Conservation (phyloP, 2,888 invertebrate species). For the Caenorhabditis parvicauda region DNA sequence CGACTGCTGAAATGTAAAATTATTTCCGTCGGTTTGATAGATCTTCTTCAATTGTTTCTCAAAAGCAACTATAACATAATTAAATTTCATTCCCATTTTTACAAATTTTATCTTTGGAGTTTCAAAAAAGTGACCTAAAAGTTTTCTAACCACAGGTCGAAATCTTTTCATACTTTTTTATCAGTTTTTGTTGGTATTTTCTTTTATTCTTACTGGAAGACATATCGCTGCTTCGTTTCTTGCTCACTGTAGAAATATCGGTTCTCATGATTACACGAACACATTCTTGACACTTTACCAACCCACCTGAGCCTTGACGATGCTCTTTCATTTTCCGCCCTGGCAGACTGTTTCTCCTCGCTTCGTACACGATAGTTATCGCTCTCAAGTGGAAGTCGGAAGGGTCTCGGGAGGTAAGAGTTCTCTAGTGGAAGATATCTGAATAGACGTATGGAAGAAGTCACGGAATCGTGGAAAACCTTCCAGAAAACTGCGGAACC, state of each 20-base stretch:
- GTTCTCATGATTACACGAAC: too few relatives aligned
- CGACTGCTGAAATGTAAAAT: background rate
- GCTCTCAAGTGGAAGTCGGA: conserved; percentile 41
- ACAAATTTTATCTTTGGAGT: conserved; percentile 1
- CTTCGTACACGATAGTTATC: conserved; percentile 35
- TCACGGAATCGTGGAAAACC: conserved; percentile 12
- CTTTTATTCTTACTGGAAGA: background rate
- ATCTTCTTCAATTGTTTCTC: too few relatives aligned
- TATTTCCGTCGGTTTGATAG: too few relatives aligned
- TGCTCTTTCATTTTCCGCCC: conserved; percentile 21
- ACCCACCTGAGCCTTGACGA: too few relatives aligned
- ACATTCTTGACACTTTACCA: too few relatives aligned
- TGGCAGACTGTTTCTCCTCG: conserved; percentile 16
- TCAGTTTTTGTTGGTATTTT: conserved; percentile 6
- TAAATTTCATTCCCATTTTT: background rate
- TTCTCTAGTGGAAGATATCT: conserved; percentile 58
- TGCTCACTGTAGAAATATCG: too few relatives aligned
- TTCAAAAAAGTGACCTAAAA: too few relatives aligned
- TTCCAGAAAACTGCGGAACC: conserved; percentile 58
- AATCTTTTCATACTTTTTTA: conserved; percentile 9
- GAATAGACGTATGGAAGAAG: background rate
- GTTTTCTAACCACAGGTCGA: too few relatives aligned
- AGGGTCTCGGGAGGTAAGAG: conserved; percentile 57
- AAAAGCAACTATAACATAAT: background rate
- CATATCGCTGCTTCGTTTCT: background rate